These are phyloP conservation scores for Mimas tiliae DNA, from an alignment of 2,888 invertebrate species.

Conservation along the genomic window DNA sequence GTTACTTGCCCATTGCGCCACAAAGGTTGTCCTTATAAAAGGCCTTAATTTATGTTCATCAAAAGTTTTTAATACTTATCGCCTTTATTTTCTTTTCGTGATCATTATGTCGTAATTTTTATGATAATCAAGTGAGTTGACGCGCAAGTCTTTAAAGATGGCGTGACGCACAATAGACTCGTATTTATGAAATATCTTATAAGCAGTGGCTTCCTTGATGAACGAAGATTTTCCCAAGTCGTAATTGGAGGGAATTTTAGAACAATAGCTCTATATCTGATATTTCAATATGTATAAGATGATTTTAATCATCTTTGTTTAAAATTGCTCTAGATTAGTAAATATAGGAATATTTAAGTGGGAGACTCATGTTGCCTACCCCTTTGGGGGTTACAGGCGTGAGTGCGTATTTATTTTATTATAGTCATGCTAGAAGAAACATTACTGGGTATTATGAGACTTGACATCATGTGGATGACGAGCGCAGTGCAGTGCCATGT, in stretches of 20 bases:
- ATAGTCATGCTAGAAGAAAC: too few species aligned
- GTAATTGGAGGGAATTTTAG: not conserved
- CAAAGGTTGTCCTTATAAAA: too few species aligned
- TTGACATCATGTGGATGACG: too few species aligned
- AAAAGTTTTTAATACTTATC: not conserved
- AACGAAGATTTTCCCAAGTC: conserved; percentile 12
- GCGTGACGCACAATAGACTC: conserved; percentile 10
- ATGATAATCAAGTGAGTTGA: not conserved
- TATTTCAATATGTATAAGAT: not conserved
- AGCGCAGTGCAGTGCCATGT: too few species aligned
- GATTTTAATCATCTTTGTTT: too few species aligned
- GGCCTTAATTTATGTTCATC: not conserved
- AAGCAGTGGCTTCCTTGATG: not conserved
- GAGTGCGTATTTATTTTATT: too few species aligned
- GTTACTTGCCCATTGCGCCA: too few species aligned
- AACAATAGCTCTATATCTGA: conserved; percentile 13
- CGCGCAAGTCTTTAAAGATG: not conserved
- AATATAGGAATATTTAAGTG: too few species aligned
- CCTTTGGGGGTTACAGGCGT: too few species aligned
- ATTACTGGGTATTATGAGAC: too few species aligned
- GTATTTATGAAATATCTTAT: conserved; percentile 7
- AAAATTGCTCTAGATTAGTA: too few species aligned
- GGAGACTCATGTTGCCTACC: too few species aligned
- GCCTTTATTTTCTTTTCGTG: not conserved
- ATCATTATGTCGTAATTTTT: not conserved